Base-by-base conservation (phyloP, 2,888 invertebrate species). In the Heteromurus nitidus region DNA sequence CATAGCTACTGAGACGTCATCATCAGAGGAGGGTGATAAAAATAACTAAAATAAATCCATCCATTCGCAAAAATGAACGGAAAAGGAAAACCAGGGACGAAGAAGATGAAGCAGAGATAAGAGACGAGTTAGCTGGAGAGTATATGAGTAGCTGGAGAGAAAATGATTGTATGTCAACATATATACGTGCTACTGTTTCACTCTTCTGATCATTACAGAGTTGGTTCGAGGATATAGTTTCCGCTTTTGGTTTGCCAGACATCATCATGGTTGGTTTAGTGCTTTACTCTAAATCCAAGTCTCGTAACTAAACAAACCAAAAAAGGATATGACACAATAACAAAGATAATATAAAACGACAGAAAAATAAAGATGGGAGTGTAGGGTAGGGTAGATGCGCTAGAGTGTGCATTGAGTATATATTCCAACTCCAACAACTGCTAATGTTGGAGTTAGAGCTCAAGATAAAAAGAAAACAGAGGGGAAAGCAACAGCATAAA, bases 11-110 rank as follows among this genome's bases (percentile, higher is more conserved):
- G 31, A 60, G 31, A 60, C 60, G 60, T 30, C 60, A 28, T 60
- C 60, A 31, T 60, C 30, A 60, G 60, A 60, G n/a, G n/a, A n/a
- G 60, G 60, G 60, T 60, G 60, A 60, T 60, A 60, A 60, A 60
- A 60, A 60, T 60, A 60, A 60, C 60, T 18, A 31, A n/a, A 60
- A 60, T 60, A 60, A 60, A 60, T 60, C 60, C 60, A 60, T 30
- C 60, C 60, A 60, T 60, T 31, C 31, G 60, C 60, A 60, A 60
- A 60, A 60, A 28, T 60, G 60, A 60, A 31, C 30, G n/a, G 30
- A 30, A 20, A 60, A 30, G n/a, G 30, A 30, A 20, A 60, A 30
- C 7, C 3, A 47, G 47, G n/a, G 47, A 30, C 9, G n/a, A 31
- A 30, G 3, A 60, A 30, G 26, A 60, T n/a, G 16, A 47, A 11